Evolutionary conservation across 2,888 invertebrate species (phyloP), one percentile per base, ranked within the genome.

Genomic region (Campoplex capitator): DNA sequence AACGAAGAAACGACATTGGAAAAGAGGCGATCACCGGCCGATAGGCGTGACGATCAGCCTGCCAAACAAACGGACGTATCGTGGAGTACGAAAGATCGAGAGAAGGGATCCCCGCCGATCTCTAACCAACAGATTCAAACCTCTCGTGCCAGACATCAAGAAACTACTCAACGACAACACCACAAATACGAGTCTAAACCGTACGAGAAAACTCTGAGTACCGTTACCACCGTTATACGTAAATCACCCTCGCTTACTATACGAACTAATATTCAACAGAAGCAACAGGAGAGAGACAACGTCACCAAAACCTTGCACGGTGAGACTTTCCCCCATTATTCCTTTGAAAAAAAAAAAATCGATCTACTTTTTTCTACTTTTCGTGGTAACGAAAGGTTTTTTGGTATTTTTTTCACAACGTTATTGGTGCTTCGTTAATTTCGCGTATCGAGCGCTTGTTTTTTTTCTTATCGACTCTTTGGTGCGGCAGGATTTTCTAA

Each of bases 201-300:
- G 67, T 77, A 78, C 77, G 91, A 90, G 74, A 91, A 88, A 89
- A 84, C 89, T 42, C 78, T 87, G 83, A 91, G 88, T 90, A 93
- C 93, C 58, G 91, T 92, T 78, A 93, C 92, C 77, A 91, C 93
- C 88, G 90, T 93, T 73, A 91, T 92, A 77, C 90, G 91, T 82
- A 92, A 88, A 90, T 92, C 93, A 82, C 93, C 93, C 73, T 93
- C 93, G 85, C 87, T 93, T 74, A 93, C 93, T 48, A 91, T 93
- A 88, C 91, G 90, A 82, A 92, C 91, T 75, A 84, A 81, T 78
- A 86, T 90, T 80, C 68, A 84, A 73, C 78, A 89, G 75, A 83
- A 89, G 8, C 67, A 77, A 54, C 74, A 77, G 56, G 67, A 85
- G 38, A 77, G 16, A 16, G 78, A 84, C 45, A 79, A 68, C 51